Evolutionary conservation across 2,797 vertebrate species (phyloP).

Genomic region (Erethizon dorsatum): DNA sequence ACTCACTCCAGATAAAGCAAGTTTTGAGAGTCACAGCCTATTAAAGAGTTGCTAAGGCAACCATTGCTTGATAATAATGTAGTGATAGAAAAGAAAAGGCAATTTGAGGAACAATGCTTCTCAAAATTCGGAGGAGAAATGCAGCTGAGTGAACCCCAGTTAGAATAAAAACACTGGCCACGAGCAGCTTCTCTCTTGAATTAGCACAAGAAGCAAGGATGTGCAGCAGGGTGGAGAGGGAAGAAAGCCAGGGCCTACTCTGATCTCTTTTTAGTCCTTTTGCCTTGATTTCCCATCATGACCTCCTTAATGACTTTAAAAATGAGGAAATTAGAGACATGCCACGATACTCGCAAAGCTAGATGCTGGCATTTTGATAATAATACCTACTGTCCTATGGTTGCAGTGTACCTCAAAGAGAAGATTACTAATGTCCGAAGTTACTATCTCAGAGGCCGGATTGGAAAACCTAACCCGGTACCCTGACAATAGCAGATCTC

Average conservation of each 20-base stretch:
- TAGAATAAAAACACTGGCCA: neutral
- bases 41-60: slow-evolving; percentile 85
- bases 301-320: neutral
- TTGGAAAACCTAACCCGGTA: slow-evolving; percentile 4
- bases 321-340: neutral
- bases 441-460: neutral
- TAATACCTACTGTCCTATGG: neutral
- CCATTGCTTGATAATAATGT: slow-evolving; percentile 79
- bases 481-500: neutral
- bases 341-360: neutral
- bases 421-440: slow-evolving; percentile 19
- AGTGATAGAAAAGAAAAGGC: slow-evolving; percentile 74
- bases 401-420: neutral
- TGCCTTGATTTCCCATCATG: neutral
- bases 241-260: accelerated
- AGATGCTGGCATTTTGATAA: neutral
- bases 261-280: neutral
- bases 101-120: slow-evolving; percentile 75
- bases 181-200: neutral
- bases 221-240: neutral
- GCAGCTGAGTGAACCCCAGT: neutral
- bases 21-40: slow-evolving; percentile 62
- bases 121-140: slow-evolving; percentile 74
- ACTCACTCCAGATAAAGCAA: slow-evolving; percentile 58
- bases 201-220: neutral